These are phyloP conservation scores for Saccopteryx bilineata DNA, from an alignment of 2,113 vertebrate species.

Conservation along the genomic window DNA sequence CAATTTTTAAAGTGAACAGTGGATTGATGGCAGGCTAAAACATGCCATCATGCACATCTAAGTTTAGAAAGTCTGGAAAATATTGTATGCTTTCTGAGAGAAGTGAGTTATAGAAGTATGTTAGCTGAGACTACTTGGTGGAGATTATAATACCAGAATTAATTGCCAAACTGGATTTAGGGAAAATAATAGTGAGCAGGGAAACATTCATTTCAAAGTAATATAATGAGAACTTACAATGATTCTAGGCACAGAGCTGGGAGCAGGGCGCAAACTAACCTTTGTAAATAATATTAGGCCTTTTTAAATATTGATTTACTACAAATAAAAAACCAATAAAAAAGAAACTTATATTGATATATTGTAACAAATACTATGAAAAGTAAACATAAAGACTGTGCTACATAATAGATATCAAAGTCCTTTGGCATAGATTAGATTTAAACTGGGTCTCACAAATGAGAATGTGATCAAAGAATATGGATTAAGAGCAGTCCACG, in stretches of 20 bases:
- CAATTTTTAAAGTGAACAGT: background rate
- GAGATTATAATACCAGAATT: background rate
- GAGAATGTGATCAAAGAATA: background rate
- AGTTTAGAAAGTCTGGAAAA: background rate
- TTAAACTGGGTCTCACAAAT: background rate
- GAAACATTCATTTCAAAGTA: background rate
- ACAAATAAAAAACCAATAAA: background rate
- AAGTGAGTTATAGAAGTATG: background rate
- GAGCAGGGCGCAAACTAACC: background rate
- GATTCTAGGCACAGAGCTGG: background rate
- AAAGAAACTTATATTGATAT: background rate
- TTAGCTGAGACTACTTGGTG: background rate
- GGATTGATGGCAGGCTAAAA: background rate
- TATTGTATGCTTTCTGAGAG: background rate
- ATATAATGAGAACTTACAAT: background rate
- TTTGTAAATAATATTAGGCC: background rate
- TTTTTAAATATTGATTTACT: background rate
- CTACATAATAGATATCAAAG: background rate
- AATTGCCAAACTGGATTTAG: background rate
- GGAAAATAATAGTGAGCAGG: background rate
- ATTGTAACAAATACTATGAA: background rate
- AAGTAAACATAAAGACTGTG: background rate
- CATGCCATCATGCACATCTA: background rate
- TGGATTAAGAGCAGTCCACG: background rate
- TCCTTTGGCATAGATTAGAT: background rate